Conservation (phyloP, 2,113 vertebrate species). For the Fregetta grallaria region DNA sequence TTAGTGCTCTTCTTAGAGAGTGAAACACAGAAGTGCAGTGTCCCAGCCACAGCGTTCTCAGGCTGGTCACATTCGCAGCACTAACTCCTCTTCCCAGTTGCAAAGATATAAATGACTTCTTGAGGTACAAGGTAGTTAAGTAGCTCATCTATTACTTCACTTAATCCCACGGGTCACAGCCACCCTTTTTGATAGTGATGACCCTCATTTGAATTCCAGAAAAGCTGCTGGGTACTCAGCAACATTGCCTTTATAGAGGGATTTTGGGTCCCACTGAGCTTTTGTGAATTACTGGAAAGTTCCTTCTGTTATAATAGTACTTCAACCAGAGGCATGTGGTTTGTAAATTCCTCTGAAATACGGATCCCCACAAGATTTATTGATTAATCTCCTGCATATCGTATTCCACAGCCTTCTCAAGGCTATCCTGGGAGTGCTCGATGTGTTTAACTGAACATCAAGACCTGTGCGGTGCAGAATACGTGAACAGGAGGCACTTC, state of each 20-base stretch:
- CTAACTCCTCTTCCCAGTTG: background rate
- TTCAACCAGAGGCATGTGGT: background rate
- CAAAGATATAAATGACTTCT: background rate
- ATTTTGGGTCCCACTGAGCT: background rate
- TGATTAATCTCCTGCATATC: background rate
- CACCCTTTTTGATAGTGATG: background rate
- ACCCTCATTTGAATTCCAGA: background rate
- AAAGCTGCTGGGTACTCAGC: background rate
- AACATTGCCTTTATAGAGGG: background rate
- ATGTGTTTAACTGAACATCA: background rate
- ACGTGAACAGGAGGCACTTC: accelerated
- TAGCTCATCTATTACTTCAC: background rate
- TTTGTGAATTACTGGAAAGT: background rate
- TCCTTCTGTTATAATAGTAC: background rate
- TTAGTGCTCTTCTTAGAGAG: background rate
- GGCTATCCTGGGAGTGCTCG: background rate
- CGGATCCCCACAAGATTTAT: background rate
- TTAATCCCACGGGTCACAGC: background rate
- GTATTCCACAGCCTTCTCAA: background rate
- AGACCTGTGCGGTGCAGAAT: background rate
- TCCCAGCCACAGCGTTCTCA: background rate
- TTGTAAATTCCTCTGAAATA: background rate
- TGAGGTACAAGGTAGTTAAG: background rate
- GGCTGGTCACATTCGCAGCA: background rate
- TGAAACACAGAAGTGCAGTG: accelerated